Conservation (phyloP, 2,113 vertebrate genomes). For the Columba livia region DNA sequence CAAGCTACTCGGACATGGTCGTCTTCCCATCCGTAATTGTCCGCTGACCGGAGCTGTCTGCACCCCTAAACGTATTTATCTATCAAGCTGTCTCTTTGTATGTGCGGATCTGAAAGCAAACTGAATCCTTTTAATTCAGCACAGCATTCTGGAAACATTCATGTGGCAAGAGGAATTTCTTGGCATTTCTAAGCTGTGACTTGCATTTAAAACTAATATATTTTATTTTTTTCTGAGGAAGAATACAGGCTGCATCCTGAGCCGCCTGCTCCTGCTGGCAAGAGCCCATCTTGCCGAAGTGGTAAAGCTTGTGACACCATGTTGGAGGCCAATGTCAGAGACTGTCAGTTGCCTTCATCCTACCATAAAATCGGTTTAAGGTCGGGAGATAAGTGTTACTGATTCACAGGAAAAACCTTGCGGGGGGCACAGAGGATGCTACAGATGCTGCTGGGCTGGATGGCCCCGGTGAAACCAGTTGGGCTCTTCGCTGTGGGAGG, state of each 20-base stretch:
- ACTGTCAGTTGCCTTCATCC: background rate
- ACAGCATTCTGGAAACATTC: slow-evolving; percentile 15
- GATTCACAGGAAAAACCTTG: background rate
- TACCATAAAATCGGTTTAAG: slow-evolving; percentile 37
- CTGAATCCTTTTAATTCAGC: slow-evolving; percentile 38
- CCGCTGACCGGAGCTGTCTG: slow-evolving; percentile 47
- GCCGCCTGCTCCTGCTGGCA: slow-evolving; percentile 28
- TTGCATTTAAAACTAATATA: slow-evolving; percentile 35
- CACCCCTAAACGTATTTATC: slow-evolving; percentile 17
- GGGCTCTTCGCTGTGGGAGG: background rate
- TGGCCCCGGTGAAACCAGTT: background rate
- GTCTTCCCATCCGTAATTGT: slow-evolving; percentile 29
- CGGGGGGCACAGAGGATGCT: background rate
- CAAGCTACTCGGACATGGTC: background rate
- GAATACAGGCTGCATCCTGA: background rate
- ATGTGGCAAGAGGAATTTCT: slow-evolving; percentile 41
- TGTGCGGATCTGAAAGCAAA: background rate
- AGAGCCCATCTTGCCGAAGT: background rate
- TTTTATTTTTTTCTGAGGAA: background rate
- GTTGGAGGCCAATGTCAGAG: background rate
- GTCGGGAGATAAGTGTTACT: background rate
- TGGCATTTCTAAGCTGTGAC: slow-evolving; percentile 20
- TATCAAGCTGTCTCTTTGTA: slow-evolving; percentile 37
- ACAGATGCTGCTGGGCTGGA: background rate
- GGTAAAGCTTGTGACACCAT: background rate